phyloP scores from a whole-genome alignment of 2,113 vertebrate species.

The Sturnira hondurensis region DNA sequence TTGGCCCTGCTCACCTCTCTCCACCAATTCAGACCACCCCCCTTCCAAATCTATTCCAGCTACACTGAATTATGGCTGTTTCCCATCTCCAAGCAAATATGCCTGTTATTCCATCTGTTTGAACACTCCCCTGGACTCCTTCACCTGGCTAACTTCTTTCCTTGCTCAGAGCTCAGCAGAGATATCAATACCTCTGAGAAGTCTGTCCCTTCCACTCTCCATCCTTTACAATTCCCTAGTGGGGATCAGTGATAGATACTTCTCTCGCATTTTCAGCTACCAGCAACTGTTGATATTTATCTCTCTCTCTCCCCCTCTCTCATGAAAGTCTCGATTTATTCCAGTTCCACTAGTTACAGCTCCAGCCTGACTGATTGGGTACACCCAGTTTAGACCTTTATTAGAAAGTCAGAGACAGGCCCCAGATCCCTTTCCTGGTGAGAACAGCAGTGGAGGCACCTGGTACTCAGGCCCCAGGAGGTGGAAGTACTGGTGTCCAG shows the following conservation, averaged over 20 bases:
- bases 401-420: not conserved
- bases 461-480: not conserved
- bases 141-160: not conserved
- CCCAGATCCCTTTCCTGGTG: not conserved
- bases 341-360: not conserved
- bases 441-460: not conserved
- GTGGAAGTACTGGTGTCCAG: not conserved
- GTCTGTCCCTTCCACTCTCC: accelerated
- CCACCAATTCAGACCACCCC: not conserved
- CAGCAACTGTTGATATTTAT: not conserved
- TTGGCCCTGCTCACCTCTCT: not conserved
- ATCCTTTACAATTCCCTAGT: not conserved
- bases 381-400: not conserved
- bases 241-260: not conserved
- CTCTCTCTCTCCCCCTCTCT: not conserved
- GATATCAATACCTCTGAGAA: not conserved
- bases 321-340: not conserved
- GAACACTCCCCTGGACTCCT: not conserved
- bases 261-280: not conserved
- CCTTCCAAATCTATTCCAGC: not conserved
- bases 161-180: not conserved
- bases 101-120: not conserved
- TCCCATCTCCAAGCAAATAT: not conserved
- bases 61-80: not conserved
- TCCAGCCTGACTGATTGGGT: not conserved